phyloP scores from a whole-genome alignment of 2,888 invertebrate species.

The Chironomus tentans region DNA sequence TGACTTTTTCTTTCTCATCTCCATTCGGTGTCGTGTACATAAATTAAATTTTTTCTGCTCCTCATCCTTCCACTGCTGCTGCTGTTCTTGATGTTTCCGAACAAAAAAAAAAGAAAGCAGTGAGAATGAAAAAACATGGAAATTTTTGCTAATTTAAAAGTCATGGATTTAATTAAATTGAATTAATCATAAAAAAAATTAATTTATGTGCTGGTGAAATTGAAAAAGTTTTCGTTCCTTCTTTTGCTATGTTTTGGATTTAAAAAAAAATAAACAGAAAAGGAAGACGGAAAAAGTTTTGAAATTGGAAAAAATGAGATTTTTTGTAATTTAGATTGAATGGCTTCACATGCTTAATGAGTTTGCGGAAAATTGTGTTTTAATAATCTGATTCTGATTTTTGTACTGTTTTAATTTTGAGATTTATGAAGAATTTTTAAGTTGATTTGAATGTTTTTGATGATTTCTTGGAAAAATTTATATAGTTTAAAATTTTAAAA shows the following conservation, averaged over 20 bases:
- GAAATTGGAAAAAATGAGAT: too few relatives aligned
- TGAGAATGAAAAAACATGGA: neutral
- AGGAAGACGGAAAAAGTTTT: too few relatives aligned
- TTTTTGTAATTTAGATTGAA: too few relatives aligned
- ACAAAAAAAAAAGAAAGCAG: neutral
- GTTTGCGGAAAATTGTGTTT: too few relatives aligned
- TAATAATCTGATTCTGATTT: too few relatives aligned
- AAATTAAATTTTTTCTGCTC: neutral
- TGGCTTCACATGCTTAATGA: too few relatives aligned
- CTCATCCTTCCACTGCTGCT: neutral
- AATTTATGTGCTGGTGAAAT: constrained; percentile 14
- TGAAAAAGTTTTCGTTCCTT: constrained; percentile 10
- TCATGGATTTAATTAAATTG: constrained; percentile 26
- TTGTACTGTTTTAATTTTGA: too few relatives aligned
- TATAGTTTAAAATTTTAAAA: too few relatives aligned
- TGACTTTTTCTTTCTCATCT: neutral
- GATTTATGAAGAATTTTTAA: too few relatives aligned
- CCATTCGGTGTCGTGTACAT: neutral
- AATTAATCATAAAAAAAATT: constrained; percentile 24
- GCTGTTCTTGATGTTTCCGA: neutral
- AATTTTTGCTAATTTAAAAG: constrained; percentile 18
- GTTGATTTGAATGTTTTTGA: too few relatives aligned
- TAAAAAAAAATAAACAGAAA: neutral
- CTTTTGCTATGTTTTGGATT: neutral
- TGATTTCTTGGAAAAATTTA: too few relatives aligned